Conservation (phyloP, 2,888 invertebrate species). For the Rhagophthalmus giganteus region DNA sequence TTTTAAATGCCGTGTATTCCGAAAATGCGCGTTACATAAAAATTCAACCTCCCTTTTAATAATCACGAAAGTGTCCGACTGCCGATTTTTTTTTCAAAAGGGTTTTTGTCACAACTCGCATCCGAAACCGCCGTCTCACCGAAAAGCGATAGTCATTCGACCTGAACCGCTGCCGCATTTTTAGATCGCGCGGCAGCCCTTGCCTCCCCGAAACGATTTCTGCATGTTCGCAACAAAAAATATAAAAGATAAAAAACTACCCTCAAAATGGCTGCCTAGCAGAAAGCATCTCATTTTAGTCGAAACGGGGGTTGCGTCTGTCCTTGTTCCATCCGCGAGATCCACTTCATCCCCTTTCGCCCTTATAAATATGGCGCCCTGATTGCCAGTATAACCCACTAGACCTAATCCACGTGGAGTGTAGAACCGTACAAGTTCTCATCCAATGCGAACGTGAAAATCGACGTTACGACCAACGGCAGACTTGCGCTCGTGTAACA, state of each 20-base stretch:
- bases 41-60: not conserved
- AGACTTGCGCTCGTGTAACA: slow-evolving; percentile 24
- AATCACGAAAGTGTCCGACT: slow-evolving; percentile 8
- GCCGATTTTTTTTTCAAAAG: slow-evolving; percentile 18
- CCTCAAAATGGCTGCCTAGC: slow-evolving; percentile 74
- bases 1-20: too few species aligned
- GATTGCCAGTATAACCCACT: slow-evolving; percentile 58
- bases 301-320: slow-evolving; percentile 56
- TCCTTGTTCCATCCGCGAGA: slow-evolving; percentile 58
- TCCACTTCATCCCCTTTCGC: slow-evolving; percentile 57
- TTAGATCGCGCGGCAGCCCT: slow-evolving; percentile 50
- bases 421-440: slow-evolving; percentile 28
- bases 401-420: slow-evolving; percentile 54
- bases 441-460: slow-evolving; percentile 33
- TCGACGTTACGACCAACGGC: slow-evolving; percentile 36
- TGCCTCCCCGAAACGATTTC: slow-evolving; percentile 56
- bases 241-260: slow-evolving; percentile 63
- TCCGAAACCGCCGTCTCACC: slow-evolving; percentile 26
- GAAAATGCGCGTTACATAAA: too few species aligned
- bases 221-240: slow-evolving; percentile 54
- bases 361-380: slow-evolving; percentile 60
- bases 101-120: slow-evolving; percentile 22
- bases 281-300: slow-evolving; percentile 59
- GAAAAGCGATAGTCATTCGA: slow-evolving; percentile 29
- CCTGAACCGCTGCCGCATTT: slow-evolving; percentile 41